Percentiles rank a stretch among this genome's conserved stretches.
Conservation (phyloP, 2,113 vertebrate species). For the Dipodomys stephensi region DNA sequence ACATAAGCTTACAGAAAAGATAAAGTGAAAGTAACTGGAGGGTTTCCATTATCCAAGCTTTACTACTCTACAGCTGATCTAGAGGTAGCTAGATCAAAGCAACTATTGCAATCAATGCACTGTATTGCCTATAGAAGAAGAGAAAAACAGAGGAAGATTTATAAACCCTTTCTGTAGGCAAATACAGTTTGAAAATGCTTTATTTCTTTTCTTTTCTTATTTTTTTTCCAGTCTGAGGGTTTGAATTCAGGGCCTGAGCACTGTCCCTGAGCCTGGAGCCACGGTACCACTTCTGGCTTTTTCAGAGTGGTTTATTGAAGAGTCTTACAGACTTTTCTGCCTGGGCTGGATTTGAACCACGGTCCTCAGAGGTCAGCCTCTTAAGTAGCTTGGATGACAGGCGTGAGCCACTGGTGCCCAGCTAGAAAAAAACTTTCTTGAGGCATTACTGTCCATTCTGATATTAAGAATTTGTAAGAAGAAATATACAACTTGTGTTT, state of each 20-base stretch:
- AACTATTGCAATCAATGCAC: neutral
- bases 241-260: no score
- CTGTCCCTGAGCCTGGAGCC: no score
- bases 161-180: neutral
- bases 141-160: neutral
- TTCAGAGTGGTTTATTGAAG: no score
- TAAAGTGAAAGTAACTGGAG: neutral
- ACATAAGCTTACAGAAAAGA: neutral
- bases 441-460: neutral
- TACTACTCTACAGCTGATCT: neutral
- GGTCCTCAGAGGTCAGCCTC: no score
- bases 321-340: no score
- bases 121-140: neutral
- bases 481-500: neutral
- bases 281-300: no score
- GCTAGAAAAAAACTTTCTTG: neutral
- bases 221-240: no score
- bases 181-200: neutral
- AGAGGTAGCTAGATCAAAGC: neutral
- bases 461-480: constrained; percentile 10
- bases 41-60: neutral
- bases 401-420: no score
- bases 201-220: no score
- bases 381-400: no score
- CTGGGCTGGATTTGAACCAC: no score